Evolutionary conservation across 2,113 vertebrate genomes (phyloP), one percentile per base, ranked within the genome.

Genomic region (Melanotaenia duboulayi): DNA sequence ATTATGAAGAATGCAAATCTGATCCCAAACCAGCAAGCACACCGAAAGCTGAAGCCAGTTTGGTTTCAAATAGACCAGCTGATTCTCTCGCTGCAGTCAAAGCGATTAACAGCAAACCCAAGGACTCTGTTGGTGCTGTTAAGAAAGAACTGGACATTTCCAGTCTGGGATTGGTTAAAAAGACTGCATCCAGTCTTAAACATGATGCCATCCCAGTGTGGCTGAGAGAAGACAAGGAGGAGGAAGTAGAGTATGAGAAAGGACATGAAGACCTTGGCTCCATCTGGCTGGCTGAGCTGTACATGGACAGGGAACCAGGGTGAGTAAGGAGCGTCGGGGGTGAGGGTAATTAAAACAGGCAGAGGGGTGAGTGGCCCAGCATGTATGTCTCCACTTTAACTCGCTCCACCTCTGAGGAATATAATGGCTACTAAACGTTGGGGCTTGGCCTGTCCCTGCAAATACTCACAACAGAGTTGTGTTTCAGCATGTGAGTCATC

Each of bases 181-280:
- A 57, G 20, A 55, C 13, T 11, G 56, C 65, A 25, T 58, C 80
- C 28, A 61, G 24, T 22, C 9, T 70, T 49, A 79, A 65, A 42
- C 62, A 64, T 17, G 76, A 51, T 20, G 80, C 80, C 64, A 40
- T 91, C 50, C 90, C 88, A 9, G 70, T 28, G 54, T 90, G 90
- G 89, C 20, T 80, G 76, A 88, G 85, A 65, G 76, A 78, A 44
- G 77, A 82, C 28, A 78, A 81, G 57, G 84, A 79, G 4, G 89
- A 91, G 50, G 91, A 93, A 64, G 67, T 90, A 88, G 92, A 91
- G 76, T 93, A 90, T 84, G 92, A 92, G 80, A 57, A 9, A 10
- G 92, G 93, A 73, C 91, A 93, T 60, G 92, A 94, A 65, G 92
- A 93, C 37, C 65, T 92, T 0, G 93, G 92, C 65, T 92, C 93